Percentiles rank a stretch among this genome's conserved stretches.
Evolutionary conservation across 2,888 invertebrate genomes (phyloP).

Genomic region (Ichneumoninae sp.): DNA sequence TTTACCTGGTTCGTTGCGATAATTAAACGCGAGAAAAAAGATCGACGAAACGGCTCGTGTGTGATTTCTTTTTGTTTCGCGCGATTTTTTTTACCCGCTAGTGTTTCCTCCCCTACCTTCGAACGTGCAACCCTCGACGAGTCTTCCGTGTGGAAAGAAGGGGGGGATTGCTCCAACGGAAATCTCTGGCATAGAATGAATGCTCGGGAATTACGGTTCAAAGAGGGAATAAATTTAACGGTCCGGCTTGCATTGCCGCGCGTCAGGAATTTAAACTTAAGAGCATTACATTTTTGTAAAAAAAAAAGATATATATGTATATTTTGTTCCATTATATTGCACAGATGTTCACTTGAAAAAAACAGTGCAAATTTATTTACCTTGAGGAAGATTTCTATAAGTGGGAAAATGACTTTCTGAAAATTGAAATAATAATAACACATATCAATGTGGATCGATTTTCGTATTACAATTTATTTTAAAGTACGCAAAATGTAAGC

Average conservation of each 20-base stretch:
- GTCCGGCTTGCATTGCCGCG: background rate
- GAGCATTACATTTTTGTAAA: background rate
- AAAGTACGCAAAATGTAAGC: no score
- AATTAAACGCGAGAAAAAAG: background rate
- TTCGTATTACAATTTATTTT: no score
- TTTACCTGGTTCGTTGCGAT: no score
- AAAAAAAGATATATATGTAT: no score
- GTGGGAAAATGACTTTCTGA: no score
- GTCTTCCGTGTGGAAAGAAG: slow-evolving; percentile 20
- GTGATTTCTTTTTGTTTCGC: slow-evolving; percentile 61
- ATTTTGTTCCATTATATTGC: no score
- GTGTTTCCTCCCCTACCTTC: slow-evolving; percentile 2
- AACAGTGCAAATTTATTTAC: no score
- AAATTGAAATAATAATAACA: no score
- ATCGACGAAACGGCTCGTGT: slow-evolving; percentile 48
- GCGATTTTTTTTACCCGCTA: slow-evolving; percentile 69
- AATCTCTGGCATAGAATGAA: slow-evolving; percentile 59
- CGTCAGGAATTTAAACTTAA: background rate
- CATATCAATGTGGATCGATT: no score
- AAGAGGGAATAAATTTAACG: background rate
- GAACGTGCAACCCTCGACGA: slow-evolving; percentile 37
- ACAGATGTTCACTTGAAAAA: no score
- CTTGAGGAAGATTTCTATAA: no score
- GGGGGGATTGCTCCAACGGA: slow-evolving; percentile 60
- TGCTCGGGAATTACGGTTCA: background rate